Base-by-base conservation (phyloP, 2,888 invertebrate species). In the Aromia moschata region DNA sequence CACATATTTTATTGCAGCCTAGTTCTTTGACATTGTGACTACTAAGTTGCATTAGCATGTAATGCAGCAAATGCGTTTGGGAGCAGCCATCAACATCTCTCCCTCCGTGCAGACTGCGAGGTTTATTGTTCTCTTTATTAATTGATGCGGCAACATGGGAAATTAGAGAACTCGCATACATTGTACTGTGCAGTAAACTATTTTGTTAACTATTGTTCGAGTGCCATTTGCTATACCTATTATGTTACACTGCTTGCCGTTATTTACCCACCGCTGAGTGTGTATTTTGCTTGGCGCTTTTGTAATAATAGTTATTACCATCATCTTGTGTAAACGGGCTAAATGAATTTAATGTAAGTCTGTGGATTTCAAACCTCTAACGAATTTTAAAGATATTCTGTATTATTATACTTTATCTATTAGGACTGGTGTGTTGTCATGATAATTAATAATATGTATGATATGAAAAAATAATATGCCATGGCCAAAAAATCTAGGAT, bases 121-220 rank as follows among this genome's bases (percentile, higher is more conserved):
- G 30, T 58, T 56, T 44, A 52, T 62, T 62, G 55, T 62, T 58
- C 52, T 36, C 38, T 58, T 58, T 62, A 62, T 62, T 62, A 62
- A 62, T 58, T 58, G 51, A 38, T 52, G 55, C 37, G 47, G 55
- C 53, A 46, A 43, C 31, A 20, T 46, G 57, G 25, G 46, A 38
- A 58, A 46, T 58, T 61, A 18, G 57, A 49, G 56, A 52, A 16
- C 20, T 16, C 38, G 41, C 41, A 44, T 43, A 53, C 40, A 38
- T 18, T 59, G 44, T 54, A 47, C 15, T 38, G 36, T 36, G 18
- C 18, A 49, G n/a, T 12, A 49, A 49, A 38, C 49, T 38, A 49
- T 49, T 49, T 25, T n/a, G 15, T 49, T 15, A 37, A 17, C 10
- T 31, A 43, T 43, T 20, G 17, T 25, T 25, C 14, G 1, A 43